These are phyloP conservation scores for Gila orcuttii DNA, from an alignment of 2,113 vertebrate genomes.

Conservation along the genomic window DNA sequence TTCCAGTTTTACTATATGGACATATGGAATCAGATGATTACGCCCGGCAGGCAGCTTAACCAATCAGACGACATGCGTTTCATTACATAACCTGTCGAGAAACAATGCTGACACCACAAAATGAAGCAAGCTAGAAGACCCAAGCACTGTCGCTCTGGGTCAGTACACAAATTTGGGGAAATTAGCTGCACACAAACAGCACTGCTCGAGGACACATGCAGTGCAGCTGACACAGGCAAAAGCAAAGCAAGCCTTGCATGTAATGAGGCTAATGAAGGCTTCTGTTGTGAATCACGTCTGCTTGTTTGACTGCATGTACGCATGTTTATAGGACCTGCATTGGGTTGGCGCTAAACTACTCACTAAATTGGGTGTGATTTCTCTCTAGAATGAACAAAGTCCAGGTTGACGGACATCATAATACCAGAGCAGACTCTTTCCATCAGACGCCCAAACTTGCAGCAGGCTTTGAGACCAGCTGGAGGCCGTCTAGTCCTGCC, in stretches of 20 bases:
- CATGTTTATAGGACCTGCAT: background rate
- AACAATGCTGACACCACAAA: background rate
- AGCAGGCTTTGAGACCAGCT: background rate
- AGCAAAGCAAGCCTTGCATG: constrained; percentile 31
- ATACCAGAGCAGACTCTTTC: background rate
- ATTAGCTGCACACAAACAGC: constrained; percentile 30
- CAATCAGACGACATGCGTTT: constrained; percentile 7
- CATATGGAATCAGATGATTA: constrained; percentile 46
- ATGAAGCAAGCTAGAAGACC: background rate
- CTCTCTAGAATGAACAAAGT: background rate
- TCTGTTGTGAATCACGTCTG: constrained; percentile 35
- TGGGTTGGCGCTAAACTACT: background rate
- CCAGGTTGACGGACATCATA: constrained; percentile 24
- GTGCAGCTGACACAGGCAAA: constrained; percentile 19
- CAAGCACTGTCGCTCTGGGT: background rate
- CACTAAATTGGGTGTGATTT: constrained; percentile 40
- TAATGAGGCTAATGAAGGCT: constrained; percentile 43
- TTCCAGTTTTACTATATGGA: constrained; percentile 26
- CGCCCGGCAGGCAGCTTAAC: constrained; percentile 26
- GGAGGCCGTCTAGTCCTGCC: constrained; percentile 14
- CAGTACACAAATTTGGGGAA: background rate
- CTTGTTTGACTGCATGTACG: background rate
- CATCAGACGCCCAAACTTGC: background rate
- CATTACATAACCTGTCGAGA: background rate
- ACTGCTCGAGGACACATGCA: background rate